These are phyloP conservation scores for Lycia hirtaria DNA, from an alignment of 2,888 invertebrate species.

Conservation along the genomic window DNA sequence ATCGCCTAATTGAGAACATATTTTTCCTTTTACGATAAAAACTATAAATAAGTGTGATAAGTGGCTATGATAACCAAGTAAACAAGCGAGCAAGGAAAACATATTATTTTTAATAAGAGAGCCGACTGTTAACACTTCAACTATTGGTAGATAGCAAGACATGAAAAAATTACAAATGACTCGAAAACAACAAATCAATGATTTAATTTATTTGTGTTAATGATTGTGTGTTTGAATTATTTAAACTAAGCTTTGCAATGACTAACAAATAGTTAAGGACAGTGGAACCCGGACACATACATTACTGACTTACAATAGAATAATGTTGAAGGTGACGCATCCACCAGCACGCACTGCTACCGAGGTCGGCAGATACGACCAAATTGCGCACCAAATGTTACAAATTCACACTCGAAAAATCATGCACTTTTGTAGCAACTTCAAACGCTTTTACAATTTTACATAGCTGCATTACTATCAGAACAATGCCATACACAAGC, in stretches of 20 bases:
- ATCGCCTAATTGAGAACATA: constrained; percentile 12
- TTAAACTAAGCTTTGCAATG: constrained; percentile 52
- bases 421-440: neutral
- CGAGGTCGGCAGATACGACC: constrained; percentile 58
- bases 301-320: constrained; percentile 53
- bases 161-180: neutral
- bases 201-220: constrained; percentile 20
- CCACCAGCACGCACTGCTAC: constrained; percentile 41
- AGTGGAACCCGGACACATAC: constrained; percentile 64
- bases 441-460: neutral
- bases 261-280: constrained; percentile 60
- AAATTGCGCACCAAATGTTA: constrained; percentile 65
- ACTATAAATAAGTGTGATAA: constrained; percentile 22
- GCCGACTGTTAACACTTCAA: neutral
- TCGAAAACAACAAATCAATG: constrained; percentile 8
- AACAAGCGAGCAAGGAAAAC: constrained; percentile 2
- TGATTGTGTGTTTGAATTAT: constrained; percentile 38
- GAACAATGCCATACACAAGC: neutral
- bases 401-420: constrained; percentile 41
- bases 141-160: neutral
- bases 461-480: neutral
- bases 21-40: constrained; percentile 25
- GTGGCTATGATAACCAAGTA: constrained; percentile 13
- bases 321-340: constrained; percentile 59
- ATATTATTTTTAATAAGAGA: constrained; percentile 1